Evolutionary conservation across 2,113 vertebrate species (phyloP).

Genomic region (Scortum barcoo): DNA sequence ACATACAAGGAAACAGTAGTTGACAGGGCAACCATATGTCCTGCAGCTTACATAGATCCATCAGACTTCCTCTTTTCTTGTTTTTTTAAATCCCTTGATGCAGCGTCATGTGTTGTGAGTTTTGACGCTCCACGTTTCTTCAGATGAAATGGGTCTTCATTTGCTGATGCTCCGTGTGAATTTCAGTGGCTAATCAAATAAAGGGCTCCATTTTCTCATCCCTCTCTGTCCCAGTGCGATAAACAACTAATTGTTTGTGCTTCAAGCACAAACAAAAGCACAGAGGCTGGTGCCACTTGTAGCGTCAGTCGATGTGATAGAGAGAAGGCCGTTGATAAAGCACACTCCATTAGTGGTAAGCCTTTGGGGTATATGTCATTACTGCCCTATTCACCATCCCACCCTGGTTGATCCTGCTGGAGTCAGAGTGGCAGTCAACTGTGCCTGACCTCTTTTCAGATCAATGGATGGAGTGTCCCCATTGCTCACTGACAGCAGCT

Average conservation of each 20-base stretch:
- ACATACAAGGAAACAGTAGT: conserved; percentile 33
- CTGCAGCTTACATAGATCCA: background rate
- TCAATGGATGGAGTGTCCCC: background rate
- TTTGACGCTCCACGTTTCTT: background rate
- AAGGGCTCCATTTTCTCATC: background rate
- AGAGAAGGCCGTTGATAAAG: conserved; percentile 44
- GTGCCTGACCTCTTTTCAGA: background rate
- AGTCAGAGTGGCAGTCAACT: background rate
- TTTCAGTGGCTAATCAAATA: conserved; percentile 46
- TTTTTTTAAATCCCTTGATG: background rate
- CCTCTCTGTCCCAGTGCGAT: conserved; percentile 10
- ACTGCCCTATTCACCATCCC: background rate
- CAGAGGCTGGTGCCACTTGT: conserved; percentile 30
- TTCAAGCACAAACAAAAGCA: conserved; percentile 16
- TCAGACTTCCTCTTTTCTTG: background rate
- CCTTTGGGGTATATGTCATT: conserved; percentile 25
- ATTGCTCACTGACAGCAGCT: background rate
- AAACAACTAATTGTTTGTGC: conserved; percentile 53
- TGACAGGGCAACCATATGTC: background rate
- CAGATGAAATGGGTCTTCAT: background rate
- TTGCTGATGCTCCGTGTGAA: background rate
- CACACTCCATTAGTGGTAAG: conserved; percentile 36
- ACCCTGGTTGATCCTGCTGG: background rate
- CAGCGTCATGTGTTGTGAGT: background rate
- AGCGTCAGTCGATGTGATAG: conserved; percentile 24